Percentiles rank a stretch among this genome's conserved stretches.
These are phyloP conservation scores for Xylocopa sonorina DNA, from an alignment of 1,140 invertebrate genomes.

Conservation along the genomic window DNA sequence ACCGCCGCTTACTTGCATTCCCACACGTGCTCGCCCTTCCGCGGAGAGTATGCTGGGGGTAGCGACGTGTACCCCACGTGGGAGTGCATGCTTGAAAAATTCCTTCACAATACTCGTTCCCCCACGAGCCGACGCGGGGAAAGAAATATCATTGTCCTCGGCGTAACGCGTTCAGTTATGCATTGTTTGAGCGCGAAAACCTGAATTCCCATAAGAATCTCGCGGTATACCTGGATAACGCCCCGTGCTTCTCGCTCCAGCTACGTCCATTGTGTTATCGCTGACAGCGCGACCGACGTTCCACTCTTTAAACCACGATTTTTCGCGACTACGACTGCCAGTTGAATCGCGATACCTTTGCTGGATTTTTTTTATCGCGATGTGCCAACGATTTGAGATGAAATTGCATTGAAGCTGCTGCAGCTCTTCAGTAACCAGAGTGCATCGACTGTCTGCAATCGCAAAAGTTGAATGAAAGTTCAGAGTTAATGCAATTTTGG, in stretches of 20 bases:
- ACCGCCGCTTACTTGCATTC: conserved; percentile 58
- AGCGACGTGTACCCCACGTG: conserved; percentile 57
- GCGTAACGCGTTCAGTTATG: conserved; percentile 53
- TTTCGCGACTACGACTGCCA: too few relatives aligned
- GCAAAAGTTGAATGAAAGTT: too few relatives aligned
- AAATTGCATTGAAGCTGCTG: too few relatives aligned
- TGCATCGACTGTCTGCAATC: too few relatives aligned
- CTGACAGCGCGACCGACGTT: neutral
- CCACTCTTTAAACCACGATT: too few relatives aligned
- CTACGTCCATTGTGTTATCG: neutral
- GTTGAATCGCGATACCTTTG: too few relatives aligned
- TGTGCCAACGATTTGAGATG: too few relatives aligned
- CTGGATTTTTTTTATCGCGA: too few relatives aligned
- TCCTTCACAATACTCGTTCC: conserved; percentile 59
- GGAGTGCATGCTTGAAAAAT: conserved; percentile 65
- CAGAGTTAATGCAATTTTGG: too few relatives aligned
- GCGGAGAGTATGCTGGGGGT: conserved; percentile 43
- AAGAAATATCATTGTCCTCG: conserved; percentile 62
- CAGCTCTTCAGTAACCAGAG: too few relatives aligned
- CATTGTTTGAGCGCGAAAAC: conserved; percentile 50
- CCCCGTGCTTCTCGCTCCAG: neutral
- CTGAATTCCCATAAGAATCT: conserved; percentile 45
- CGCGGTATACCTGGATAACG: conserved; percentile 28
- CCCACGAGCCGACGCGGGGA: conserved; percentile 43
- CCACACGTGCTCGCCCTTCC: conserved; percentile 59